phyloP scores from a whole-genome alignment of 2,888 invertebrate genomes.

The Orgyia antiqua region DNA sequence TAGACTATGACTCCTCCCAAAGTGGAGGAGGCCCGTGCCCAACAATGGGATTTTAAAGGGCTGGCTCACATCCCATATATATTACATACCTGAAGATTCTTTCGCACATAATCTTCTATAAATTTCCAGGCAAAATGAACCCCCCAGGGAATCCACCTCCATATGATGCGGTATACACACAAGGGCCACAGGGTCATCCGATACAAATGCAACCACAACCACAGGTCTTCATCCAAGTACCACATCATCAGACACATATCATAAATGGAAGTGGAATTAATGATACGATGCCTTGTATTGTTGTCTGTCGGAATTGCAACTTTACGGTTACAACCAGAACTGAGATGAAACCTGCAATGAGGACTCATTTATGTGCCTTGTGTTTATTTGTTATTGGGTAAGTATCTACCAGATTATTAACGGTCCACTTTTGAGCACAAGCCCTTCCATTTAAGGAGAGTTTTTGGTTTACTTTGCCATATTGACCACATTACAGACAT shows the following conservation, averaged over 20 bases:
- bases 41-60: too few species aligned
- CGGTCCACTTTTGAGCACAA: too few species aligned
- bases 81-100: too few species aligned
- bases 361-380: constrained; percentile 5
- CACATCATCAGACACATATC: background rate
- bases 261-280: background rate
- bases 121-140: constrained; percentile 6
- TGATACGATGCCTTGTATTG: background rate
- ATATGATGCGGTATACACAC: constrained; percentile 4
- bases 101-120: too few species aligned
- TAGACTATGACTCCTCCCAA: too few species aligned
- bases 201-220: constrained; percentile 4
- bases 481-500: too few species aligned
- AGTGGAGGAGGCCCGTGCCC: too few species aligned
- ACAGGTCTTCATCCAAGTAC: background rate
- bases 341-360: constrained; percentile 1
- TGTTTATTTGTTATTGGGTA: constrained; percentile 5
- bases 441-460: too few species aligned
- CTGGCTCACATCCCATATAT: too few species aligned
- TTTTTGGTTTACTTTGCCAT: too few species aligned
- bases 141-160: constrained; percentile 2
- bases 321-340: constrained; percentile 1
- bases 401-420: too few species aligned
- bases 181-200: constrained; percentile 3
- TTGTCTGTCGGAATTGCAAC: constrained; percentile 2